A percentile compares a stretch with the other conserved stretches of the same genome.
Evolutionary conservation across 2,888 invertebrate genomes (phyloP).

Genomic region (Euspilapteryx auroguttella): DNA sequence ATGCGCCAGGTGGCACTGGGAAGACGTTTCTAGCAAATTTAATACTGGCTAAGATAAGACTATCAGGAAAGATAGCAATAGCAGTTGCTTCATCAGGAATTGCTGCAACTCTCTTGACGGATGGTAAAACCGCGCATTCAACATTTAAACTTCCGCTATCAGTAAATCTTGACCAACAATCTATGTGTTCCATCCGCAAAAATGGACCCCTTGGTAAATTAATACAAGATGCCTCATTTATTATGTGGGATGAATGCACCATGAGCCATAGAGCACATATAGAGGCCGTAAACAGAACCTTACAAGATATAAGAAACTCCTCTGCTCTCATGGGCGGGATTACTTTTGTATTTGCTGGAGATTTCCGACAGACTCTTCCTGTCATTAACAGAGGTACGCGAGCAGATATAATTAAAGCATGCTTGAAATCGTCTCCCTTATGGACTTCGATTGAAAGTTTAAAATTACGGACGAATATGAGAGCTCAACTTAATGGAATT

Average conservation of each 20-base stretch:
- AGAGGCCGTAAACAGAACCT: conserved; percentile 11
- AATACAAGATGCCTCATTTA: conserved; percentile 7
- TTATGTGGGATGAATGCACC: conserved; percentile 11
- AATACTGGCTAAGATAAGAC: conserved; percentile 8
- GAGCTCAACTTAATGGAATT: no score
- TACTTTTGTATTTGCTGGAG: conserved; percentile 10
- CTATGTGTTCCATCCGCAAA: conserved; percentile 1
- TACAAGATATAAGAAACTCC: conserved; percentile 10
- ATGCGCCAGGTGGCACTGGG: no score
- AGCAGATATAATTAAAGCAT: conserved; percentile 10
- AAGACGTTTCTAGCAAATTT: no score
- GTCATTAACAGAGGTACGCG: conserved; percentile 9
- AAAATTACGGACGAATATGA: conserved; percentile 12
- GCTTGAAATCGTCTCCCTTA: conserved; percentile 9
- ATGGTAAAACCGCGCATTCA: conserved; percentile 10
- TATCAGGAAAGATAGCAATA: conserved; percentile 6
- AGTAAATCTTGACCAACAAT: neutral
- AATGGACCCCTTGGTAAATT: conserved; percentile 1
- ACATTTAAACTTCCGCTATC: conserved; percentile 8
- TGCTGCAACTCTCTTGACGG: conserved; percentile 8
- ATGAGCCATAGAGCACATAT: conserved; percentile 11
- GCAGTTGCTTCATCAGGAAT: conserved; percentile 9
- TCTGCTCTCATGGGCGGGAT: conserved; percentile 11
- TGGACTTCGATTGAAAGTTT: conserved; percentile 10
- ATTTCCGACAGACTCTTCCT: conserved; percentile 11